A percentile compares a stretch with the other conserved stretches of the same genome.
Conservation (phyloP, 2,797 vertebrate species). For the Hydrophis major region DNA sequence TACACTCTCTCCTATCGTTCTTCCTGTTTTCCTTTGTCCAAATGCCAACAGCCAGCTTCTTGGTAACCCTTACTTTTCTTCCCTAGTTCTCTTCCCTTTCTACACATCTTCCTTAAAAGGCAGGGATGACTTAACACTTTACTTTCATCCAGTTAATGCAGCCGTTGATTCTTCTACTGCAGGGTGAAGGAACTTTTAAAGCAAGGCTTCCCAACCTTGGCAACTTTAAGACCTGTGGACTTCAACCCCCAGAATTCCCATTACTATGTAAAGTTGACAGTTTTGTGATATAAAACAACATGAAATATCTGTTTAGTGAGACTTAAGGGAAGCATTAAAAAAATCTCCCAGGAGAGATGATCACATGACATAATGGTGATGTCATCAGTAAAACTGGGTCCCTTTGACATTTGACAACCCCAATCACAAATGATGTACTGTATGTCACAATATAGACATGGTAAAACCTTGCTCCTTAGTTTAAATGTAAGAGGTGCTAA, state of each 20-base stretch:
- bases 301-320: not conserved
- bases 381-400: not conserved
- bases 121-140: not conserved
- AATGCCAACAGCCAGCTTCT: not conserved
- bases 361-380: not conserved
- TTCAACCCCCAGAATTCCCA: not conserved
- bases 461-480: slow-evolving; percentile 25
- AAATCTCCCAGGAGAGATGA: not conserved
- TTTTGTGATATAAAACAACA: not conserved
- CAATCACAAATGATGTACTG: not conserved
- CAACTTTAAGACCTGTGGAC: not conserved
- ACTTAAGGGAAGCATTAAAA: not conserved
- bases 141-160: not conserved
- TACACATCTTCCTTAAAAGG: not conserved
- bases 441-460: not conserved
- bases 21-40: not conserved
- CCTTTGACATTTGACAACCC: slow-evolving; percentile 4
- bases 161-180: not conserved
- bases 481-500: not conserved
- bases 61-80: not conserved
- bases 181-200: not conserved
- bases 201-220: not conserved
- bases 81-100: not conserved
- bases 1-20: not conserved
- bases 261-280: not conserved